Percentiles rank a stretch among this genome's conserved stretches.
phyloP scores from a whole-genome alignment of 2,797 vertebrate genomes.

The Lutjanus argentimaculatus region DNA sequence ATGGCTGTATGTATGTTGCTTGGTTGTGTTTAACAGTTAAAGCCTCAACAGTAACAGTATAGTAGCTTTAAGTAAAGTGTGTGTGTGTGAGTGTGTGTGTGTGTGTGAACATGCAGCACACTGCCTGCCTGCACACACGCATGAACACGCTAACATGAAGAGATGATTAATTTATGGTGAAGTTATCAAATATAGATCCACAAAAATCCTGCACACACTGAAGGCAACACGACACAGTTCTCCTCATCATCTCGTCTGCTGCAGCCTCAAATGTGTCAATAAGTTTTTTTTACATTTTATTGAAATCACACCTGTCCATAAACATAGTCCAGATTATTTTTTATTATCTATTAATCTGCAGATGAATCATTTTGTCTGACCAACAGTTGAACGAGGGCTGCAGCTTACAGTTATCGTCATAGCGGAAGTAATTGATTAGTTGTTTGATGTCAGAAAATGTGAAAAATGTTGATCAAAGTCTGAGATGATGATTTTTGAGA shows the following conservation, averaged over 20 bases:
- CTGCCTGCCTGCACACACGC: slow-evolving; percentile 21
- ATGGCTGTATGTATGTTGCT: background rate
- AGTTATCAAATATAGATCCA: slow-evolving; percentile 67
- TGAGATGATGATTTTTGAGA: no score
- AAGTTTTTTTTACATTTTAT: no score
- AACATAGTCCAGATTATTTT: background rate
- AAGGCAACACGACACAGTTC: background rate
- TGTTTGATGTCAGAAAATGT: no score
- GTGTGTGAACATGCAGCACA: background rate
- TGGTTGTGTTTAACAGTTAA: slow-evolving; percentile 1
- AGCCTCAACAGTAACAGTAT: background rate
- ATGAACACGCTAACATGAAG: slow-evolving; percentile 30
- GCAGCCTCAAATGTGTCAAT: background rate
- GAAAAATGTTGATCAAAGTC: no score
- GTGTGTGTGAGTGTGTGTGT: slow-evolving; percentile 5
- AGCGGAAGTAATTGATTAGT: no score
- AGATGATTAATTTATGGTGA: slow-evolving; percentile 52
- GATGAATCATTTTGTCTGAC: background rate
- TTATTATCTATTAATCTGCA: background rate
- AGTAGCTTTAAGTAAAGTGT: slow-evolving; percentile 2
- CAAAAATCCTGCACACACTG: background rate
- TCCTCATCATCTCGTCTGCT: no score
- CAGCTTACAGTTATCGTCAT: no score
- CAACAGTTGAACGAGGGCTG: no score
- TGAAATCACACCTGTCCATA: background rate